These are phyloP conservation scores for Ctenoplectra terminalis DNA, from an alignment of 1,140 invertebrate species.

Conservation along the genomic window DNA sequence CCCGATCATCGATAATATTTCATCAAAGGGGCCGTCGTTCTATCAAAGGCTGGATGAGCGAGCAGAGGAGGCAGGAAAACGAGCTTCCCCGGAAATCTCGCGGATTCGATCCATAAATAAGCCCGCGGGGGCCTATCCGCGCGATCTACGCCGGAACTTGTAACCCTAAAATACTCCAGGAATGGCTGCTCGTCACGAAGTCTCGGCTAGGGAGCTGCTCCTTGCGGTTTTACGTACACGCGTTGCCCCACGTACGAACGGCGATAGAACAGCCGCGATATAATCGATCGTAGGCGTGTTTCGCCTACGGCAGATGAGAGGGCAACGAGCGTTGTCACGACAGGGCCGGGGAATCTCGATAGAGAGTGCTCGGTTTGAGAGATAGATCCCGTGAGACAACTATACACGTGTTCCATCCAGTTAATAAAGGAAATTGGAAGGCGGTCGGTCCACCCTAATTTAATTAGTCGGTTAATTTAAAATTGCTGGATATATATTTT, in stretches of 20 bases:
- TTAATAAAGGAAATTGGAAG: too few relatives aligned
- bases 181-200: slow-evolving; percentile 66
- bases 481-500: too few relatives aligned
- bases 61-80: slow-evolving; percentile 25
- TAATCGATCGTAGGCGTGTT: slow-evolving; percentile 59
- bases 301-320: slow-evolving; percentile 53
- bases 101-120: slow-evolving; percentile 68
- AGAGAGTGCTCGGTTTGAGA: background rate
- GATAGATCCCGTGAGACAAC: too few relatives aligned
- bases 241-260: background rate
- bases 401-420: too few relatives aligned
- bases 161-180: slow-evolving; percentile 67
- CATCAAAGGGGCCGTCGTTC: slow-evolving; percentile 31
- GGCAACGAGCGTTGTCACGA: slow-evolving; percentile 55
- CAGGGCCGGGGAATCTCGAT: slow-evolving; percentile 55
- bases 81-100: slow-evolving; percentile 65
- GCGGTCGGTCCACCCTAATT: too few relatives aligned
- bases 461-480: too few relatives aligned
- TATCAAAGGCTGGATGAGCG: slow-evolving; percentile 51
- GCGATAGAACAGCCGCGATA: slow-evolving; percentile 55
- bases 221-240: slow-evolving; percentile 57
- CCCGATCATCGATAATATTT: slow-evolving; percentile 57
- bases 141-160: slow-evolving; percentile 66
- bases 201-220: slow-evolving; percentile 32
- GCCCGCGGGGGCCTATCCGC: slow-evolving; percentile 59